Conservation (phyloP, 2,797 vertebrate genomes). For the Parauchenoglanis ngamensis region DNA sequence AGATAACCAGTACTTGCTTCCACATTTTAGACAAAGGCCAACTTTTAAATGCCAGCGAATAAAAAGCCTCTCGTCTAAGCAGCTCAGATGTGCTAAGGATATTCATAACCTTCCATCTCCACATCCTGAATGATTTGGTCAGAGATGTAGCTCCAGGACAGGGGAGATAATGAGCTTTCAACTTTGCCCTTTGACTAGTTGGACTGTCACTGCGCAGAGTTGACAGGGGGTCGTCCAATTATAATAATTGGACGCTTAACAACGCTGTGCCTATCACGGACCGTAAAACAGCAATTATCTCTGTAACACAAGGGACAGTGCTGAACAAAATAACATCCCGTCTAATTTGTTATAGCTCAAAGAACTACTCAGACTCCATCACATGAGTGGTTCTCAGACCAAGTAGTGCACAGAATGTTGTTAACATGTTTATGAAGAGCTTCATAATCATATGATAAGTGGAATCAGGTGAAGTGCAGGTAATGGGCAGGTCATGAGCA, state of each 20-base stretch:
- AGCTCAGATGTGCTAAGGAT: slow-evolving; percentile 35
- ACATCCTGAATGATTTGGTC: slow-evolving; percentile 31
- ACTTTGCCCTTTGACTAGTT: slow-evolving; percentile 48
- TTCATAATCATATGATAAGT: neutral
- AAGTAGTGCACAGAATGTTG: neutral
- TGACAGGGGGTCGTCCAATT: slow-evolving; percentile 44
- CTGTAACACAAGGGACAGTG: slow-evolving; percentile 46
- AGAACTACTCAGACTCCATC: slow-evolving; percentile 25
- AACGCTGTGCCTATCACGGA: slow-evolving; percentile 45
- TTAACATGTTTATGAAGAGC: neutral
- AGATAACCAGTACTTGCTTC: slow-evolving; percentile 7
- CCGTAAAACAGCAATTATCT: slow-evolving; percentile 52
- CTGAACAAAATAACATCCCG: slow-evolving; percentile 50
- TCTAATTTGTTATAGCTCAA: slow-evolving; percentile 39
- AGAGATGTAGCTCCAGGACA: slow-evolving; percentile 14
- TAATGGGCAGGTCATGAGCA: neutral
- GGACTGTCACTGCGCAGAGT: slow-evolving; percentile 37
- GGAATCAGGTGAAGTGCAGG: neutral
- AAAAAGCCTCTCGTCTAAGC: slow-evolving; percentile 15
- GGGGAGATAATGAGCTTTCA: slow-evolving; percentile 49
- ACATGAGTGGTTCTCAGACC: slow-evolving; percentile 9
- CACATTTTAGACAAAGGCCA: slow-evolving; percentile 4
- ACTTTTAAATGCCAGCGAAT: slow-evolving; percentile 18
- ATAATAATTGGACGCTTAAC: slow-evolving; percentile 51
- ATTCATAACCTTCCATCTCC: slow-evolving; percentile 38